These are phyloP conservation scores for Polyploca ridens DNA, from an alignment of 2,888 invertebrate species.

Conservation along the genomic window DNA sequence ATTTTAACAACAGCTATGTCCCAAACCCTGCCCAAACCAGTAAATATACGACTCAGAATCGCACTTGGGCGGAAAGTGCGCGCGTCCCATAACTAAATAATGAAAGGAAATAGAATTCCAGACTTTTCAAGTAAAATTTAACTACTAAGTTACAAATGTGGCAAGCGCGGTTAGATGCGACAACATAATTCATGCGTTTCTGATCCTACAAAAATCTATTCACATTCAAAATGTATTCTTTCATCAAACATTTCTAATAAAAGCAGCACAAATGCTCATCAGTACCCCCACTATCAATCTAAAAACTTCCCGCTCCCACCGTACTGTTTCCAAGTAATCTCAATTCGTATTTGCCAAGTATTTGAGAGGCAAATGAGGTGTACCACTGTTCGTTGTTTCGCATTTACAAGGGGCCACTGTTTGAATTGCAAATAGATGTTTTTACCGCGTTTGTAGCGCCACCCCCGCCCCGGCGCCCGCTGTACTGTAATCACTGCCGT, in stretches of 20 bases:
- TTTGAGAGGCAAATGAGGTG: conserved; percentile 45
- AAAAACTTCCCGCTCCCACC: conserved; percentile 12
- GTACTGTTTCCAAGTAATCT: conserved; percentile 5
- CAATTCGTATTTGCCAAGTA: conserved; percentile 20
- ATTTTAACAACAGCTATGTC: too few relatives aligned
- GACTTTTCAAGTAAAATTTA: too few relatives aligned
- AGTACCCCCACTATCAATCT: neutral
- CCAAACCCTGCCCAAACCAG: too few relatives aligned
- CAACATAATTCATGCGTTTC: too few relatives aligned
- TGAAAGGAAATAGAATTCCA: too few relatives aligned
- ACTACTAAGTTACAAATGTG: too few relatives aligned
- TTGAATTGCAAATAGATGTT: conserved; percentile 42
- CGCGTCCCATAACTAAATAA: too few relatives aligned
- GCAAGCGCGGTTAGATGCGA: too few relatives aligned
- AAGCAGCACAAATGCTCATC: neutral
- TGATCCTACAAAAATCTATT: too few relatives aligned
- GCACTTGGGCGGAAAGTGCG: too few relatives aligned
- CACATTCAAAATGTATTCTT: neutral
- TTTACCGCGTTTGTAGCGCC: conserved; percentile 17
- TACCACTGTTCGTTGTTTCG: conserved; percentile 3
- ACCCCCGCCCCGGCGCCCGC: neutral
- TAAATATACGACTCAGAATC: too few relatives aligned
- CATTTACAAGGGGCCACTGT: conserved; percentile 13
- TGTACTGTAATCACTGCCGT: neutral
- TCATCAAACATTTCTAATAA: neutral